Evolutionary conservation across 2,113 vertebrate species (phyloP).

Genomic region (Trichomycterus rosablanca): DNA sequence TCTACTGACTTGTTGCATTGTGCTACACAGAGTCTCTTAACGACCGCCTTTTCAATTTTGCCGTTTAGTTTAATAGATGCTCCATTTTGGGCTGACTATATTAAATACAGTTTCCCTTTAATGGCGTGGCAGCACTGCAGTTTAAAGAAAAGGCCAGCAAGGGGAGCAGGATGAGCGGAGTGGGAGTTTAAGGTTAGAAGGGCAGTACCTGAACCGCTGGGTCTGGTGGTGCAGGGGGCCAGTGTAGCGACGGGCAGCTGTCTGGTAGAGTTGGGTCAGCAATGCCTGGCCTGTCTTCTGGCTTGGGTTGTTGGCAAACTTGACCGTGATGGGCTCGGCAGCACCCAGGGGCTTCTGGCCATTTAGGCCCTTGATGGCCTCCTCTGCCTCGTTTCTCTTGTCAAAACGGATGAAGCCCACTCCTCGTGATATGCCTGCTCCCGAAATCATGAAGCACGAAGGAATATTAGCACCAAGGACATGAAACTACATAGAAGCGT

Average conservation of each 20-base stretch:
- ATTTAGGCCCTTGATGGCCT: slow-evolving; percentile 92
- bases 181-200: slow-evolving; percentile 15
- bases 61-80: too few relatives aligned
- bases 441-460: slow-evolving; percentile 42
- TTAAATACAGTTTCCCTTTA: slow-evolving; percentile 57
- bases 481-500: too few relatives aligned
- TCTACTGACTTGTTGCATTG: neutral
- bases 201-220: slow-evolving; percentile 87
- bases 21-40: too few relatives aligned
- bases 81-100: neutral
- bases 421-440: slow-evolving; percentile 85
- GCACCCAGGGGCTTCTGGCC: slow-evolving; percentile 91
- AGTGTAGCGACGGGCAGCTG: slow-evolving; percentile 83
- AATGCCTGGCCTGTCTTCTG: slow-evolving; percentile 92
- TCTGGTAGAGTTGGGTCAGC: slow-evolving; percentile 91
- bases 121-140: slow-evolving; percentile 64
- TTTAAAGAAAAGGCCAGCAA: slow-evolving; percentile 55
- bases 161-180: slow-evolving; percentile 18
- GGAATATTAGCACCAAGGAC: slow-evolving; percentile 50
- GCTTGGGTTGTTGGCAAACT: slow-evolving; percentile 95
- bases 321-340: slow-evolving; percentile 90
- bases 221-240: slow-evolving; percentile 89
- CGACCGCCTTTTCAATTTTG: neutral
- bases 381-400: slow-evolving; percentile 92
- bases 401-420: slow-evolving; percentile 96